Conservation (phyloP, 2,797 vertebrate species). For the Diglossa cyanea region DNA sequence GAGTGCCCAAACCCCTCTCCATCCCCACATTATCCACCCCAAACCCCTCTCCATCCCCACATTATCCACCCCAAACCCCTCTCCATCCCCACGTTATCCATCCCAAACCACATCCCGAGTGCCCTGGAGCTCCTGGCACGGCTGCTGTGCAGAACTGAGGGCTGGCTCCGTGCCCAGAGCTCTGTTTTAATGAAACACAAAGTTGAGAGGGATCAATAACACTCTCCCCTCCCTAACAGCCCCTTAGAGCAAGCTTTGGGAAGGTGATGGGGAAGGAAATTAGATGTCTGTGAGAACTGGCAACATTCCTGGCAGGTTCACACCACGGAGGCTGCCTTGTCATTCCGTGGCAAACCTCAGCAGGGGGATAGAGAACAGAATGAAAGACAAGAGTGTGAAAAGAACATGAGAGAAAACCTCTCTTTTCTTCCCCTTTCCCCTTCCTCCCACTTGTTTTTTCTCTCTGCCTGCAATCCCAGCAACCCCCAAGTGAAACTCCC, state of each 20-base stretch:
- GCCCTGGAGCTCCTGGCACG: not conserved
- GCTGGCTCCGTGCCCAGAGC: not conserved
- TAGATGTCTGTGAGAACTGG: not conserved
- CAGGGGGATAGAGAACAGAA: not conserved
- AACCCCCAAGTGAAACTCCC: not conserved
- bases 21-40: too few relatives aligned
- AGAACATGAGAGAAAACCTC: not conserved
- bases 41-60: too few relatives aligned
- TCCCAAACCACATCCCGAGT: not conserved
- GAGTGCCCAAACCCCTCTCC: too few relatives aligned
- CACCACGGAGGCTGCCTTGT: not conserved
- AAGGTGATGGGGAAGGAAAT: not conserved
- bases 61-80: not conserved
- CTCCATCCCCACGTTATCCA: not conserved
- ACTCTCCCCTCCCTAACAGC: not conserved
- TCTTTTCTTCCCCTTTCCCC: not conserved
- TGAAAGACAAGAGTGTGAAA: not conserved
- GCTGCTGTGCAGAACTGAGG: conserved; percentile 11
- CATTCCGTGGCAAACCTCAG: not conserved
- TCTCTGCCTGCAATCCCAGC: not conserved
- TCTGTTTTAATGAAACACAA: not conserved
- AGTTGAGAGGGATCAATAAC: not conserved
- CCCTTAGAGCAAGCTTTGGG: not conserved
- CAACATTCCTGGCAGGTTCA: not conserved
- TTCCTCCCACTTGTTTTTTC: too few relatives aligned